These are phyloP conservation scores for Mus caroli DNA, from an alignment of 2,797 vertebrate species.

Conservation along the genomic window DNA sequence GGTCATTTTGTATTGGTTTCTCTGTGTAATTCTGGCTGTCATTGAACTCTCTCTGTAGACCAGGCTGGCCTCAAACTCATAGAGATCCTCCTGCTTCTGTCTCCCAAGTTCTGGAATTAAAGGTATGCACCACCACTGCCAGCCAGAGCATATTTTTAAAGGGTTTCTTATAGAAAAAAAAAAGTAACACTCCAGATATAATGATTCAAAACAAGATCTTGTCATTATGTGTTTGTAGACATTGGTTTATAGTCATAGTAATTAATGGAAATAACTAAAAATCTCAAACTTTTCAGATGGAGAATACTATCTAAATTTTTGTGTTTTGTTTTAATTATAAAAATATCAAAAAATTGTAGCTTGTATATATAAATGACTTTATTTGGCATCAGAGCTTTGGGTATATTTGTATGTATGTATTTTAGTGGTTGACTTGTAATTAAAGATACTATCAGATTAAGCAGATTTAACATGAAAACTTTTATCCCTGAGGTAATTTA, in stretches of 20 bases:
- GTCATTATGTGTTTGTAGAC: background rate
- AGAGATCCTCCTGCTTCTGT: background rate
- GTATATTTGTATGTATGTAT: too few relatives aligned
- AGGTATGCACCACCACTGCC: background rate
- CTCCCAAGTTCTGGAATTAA: background rate
- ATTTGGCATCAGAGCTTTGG: background rate
- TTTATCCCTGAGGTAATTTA: background rate
- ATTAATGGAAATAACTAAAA: background rate
- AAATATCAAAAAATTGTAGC: background rate
- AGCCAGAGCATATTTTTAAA: background rate
- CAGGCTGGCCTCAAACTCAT: background rate
- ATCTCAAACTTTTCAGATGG: background rate
- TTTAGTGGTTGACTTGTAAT: background rate
- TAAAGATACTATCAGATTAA: conserved; percentile 2
- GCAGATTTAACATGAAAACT: background rate
- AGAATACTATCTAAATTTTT: background rate
- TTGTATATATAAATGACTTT: background rate
- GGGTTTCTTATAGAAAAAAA: background rate
- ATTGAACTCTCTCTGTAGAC: background rate
- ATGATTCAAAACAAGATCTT: background rate
- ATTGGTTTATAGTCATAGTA: background rate
- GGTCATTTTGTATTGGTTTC: background rate
- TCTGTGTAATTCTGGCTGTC: background rate
- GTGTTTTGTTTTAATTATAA: background rate
- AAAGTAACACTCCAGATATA: background rate